Conservation (phyloP, 2,888 invertebrate genomes). For the Coelinius sp. region DNA sequence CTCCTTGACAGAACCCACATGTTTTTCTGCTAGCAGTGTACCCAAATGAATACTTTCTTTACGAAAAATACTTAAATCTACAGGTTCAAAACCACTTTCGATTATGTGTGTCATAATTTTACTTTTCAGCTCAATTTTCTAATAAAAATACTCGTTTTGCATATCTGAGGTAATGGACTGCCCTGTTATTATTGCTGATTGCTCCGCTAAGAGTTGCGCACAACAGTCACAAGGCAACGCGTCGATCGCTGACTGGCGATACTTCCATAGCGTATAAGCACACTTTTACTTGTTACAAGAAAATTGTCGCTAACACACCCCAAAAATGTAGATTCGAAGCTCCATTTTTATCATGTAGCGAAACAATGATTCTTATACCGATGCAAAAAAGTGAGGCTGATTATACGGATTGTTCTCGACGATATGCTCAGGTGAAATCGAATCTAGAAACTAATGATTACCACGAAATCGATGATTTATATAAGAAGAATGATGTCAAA, state of each 20-base stretch:
- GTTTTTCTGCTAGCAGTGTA: neutral
- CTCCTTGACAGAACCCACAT: no score
- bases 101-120: neutral
- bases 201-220: neutral
- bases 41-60: neutral
- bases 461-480: slow-evolving; percentile 20
- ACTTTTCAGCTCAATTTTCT: neutral
- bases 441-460: slow-evolving; percentile 17
- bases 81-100: neutral
- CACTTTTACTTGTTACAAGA: slow-evolving; percentile 53
- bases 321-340: slow-evolving; percentile 57
- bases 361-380: slow-evolving; percentile 51
- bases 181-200: no score
- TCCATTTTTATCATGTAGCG: slow-evolving; percentile 55
- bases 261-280: neutral
- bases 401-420: slow-evolving; percentile 5
- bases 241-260: no score
- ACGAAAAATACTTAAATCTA: neutral
- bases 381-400: slow-evolving; percentile 42
- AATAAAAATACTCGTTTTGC: no score
- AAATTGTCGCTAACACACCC: slow-evolving; percentile 30
- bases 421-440: neutral
- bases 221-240: no score
- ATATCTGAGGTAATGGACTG: no score
- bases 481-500: neutral